phyloP scores from a whole-genome alignment of 35 echinoderm and acorn worm genomes.

The Strongylocentrotus purpuratus region DNA sequence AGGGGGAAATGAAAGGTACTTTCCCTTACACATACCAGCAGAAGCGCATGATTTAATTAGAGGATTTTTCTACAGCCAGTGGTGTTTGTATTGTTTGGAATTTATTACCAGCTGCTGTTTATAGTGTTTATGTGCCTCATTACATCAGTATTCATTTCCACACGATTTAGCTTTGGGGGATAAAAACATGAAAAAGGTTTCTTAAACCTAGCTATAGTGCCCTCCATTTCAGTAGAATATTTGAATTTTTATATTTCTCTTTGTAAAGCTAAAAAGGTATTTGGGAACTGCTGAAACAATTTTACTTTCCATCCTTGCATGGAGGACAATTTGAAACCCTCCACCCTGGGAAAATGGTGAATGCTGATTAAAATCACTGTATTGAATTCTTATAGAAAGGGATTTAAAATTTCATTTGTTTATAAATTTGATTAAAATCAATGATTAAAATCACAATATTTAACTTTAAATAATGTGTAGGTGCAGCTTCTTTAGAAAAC shows the following conservation, averaged over 20 bases:
- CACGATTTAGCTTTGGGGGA: not conserved
- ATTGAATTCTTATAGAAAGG: too few species aligned
- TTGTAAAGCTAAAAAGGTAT: not conserved
- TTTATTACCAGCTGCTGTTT: not conserved
- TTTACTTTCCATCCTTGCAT: too few species aligned
- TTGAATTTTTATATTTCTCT: not conserved
- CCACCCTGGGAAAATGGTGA: too few species aligned
- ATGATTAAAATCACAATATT: too few species aligned
- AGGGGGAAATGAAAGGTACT: not conserved
- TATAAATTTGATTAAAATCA: too few species aligned
- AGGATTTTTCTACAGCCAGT: not conserved
- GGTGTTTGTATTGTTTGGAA: not conserved
- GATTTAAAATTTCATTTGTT: too few species aligned
- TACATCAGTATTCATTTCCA: not conserved
- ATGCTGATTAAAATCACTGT: too few species aligned
- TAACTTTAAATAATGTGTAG: too few species aligned
- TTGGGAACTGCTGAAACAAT: too few species aligned
- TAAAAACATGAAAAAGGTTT: not conserved
- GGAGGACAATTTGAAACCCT: too few species aligned
- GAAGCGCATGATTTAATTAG: not conserved
- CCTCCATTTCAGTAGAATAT: not conserved
- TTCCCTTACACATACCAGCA: not conserved
- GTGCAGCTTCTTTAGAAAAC: too few species aligned
- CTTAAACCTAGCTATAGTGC: not conserved
- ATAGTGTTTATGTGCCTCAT: not conserved